Conservation (phyloP, 2,888 invertebrate species). For the Monoplex corrugatus region DNA sequence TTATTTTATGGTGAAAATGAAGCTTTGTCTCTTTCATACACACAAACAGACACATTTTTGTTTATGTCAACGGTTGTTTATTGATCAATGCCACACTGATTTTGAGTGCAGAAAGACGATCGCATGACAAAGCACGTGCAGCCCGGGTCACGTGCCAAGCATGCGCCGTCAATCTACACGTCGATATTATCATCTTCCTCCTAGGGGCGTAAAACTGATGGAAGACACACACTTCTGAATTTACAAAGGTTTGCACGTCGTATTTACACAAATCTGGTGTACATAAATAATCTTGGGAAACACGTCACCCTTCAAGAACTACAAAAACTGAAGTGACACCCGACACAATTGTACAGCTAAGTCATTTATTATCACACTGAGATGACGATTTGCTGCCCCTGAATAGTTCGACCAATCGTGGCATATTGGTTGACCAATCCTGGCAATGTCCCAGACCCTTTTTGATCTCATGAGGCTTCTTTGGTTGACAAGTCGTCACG, state of each 20-base stretch:
- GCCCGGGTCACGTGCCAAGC: slow-evolving; percentile 17
- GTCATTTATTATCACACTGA: background rate
- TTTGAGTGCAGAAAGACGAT: background rate
- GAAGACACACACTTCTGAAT: slow-evolving; percentile 21
- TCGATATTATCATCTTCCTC: background rate
- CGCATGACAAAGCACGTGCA: slow-evolving; percentile 11
- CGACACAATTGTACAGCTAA: slow-evolving; percentile 2
- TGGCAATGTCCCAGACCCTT: background rate
- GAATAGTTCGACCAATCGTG: background rate
- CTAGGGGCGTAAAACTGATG: background rate
- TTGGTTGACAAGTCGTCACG: no score
- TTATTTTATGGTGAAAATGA: no score
- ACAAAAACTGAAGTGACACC: background rate
- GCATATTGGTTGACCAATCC: background rate
- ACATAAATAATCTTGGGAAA: background rate
- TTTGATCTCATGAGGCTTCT: no score
- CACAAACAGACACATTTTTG: background rate
- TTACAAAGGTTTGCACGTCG: background rate
- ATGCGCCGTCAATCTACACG: background rate
- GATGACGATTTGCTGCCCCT: slow-evolving; percentile 14
- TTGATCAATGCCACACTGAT: background rate
- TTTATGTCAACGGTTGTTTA: background rate
- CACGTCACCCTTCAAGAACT: background rate
- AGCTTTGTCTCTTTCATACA: background rate
- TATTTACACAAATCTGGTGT: background rate